These are phyloP conservation scores for Tokudaia tokunoshimensis DNA, from an alignment of 2,797 vertebrate species.

Conservation along the genomic window DNA sequence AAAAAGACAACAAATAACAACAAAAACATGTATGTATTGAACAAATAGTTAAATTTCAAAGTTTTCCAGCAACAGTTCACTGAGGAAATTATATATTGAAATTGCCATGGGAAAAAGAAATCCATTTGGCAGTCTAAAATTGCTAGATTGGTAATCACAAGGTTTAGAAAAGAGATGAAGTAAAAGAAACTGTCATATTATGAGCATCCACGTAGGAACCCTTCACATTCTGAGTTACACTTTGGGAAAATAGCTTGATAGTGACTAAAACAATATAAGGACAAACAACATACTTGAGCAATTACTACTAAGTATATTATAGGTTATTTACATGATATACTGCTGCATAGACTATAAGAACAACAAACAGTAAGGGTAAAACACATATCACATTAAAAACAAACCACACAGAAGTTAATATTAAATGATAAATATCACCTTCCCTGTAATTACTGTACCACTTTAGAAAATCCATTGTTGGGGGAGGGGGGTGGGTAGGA, in stretches of 20 bases:
- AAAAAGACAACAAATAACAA: background rate
- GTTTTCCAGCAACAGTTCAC: background rate
- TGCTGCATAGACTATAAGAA: background rate
- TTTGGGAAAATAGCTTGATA: background rate
- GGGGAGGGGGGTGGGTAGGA: too few relatives aligned
- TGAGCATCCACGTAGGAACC: background rate
- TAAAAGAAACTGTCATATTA: background rate
- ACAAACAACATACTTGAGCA: background rate
- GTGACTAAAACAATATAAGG: background rate
- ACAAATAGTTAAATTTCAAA: background rate
- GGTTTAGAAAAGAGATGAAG: accelerated
- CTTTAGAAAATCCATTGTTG: background rate
- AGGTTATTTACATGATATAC: background rate
- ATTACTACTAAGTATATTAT: background rate
- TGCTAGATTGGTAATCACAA: background rate
- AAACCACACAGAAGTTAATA: background rate
- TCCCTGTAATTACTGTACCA: background rate
- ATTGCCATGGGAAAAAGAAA: background rate
- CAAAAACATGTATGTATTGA: background rate
- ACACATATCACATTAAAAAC: background rate
- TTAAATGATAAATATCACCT: background rate
- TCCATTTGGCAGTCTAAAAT: background rate
- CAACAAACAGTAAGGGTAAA: background rate
- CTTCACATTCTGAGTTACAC: background rate
- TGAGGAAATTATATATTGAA: background rate